Conservation (phyloP, 2,113 vertebrate genomes). For the Hippolais icterina region DNA sequence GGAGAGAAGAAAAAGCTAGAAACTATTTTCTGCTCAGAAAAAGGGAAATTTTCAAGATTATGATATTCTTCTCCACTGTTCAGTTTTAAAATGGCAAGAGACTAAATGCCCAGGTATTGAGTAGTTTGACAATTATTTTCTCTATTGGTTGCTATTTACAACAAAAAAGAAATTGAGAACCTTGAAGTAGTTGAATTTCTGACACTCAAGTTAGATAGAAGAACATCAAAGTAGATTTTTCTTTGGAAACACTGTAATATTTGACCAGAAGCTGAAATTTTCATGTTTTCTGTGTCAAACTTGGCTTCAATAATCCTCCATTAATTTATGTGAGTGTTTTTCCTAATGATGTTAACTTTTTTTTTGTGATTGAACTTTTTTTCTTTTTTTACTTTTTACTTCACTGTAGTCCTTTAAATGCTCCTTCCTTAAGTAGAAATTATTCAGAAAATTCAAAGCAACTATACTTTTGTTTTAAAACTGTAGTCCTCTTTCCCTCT, state of each 20-base stretch:
- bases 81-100: neutral
- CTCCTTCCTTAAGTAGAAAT: neutral
- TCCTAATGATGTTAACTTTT: neutral
- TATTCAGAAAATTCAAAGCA: neutral
- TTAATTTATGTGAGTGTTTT: neutral
- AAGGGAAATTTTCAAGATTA: neutral
- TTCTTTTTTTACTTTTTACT: neutral
- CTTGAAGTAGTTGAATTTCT: neutral
- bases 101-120: neutral
- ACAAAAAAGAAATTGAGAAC: neutral
- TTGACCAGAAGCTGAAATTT: neutral
- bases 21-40: neutral
- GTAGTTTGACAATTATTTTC: neutral
- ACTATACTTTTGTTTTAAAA: neutral
- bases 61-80: neutral
- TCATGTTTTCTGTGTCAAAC: neutral
- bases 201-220: neutral
- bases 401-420: neutral
- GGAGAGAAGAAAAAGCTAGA: neutral
- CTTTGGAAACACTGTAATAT: neutral
- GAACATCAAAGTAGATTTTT: neutral
- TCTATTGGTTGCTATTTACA: neutral
- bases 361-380: neutral
- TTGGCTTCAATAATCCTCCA: neutral
- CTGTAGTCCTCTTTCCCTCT: neutral